Conservation (phyloP, 2,113 vertebrate genomes). For the Neomonachus schauinslandi region DNA sequence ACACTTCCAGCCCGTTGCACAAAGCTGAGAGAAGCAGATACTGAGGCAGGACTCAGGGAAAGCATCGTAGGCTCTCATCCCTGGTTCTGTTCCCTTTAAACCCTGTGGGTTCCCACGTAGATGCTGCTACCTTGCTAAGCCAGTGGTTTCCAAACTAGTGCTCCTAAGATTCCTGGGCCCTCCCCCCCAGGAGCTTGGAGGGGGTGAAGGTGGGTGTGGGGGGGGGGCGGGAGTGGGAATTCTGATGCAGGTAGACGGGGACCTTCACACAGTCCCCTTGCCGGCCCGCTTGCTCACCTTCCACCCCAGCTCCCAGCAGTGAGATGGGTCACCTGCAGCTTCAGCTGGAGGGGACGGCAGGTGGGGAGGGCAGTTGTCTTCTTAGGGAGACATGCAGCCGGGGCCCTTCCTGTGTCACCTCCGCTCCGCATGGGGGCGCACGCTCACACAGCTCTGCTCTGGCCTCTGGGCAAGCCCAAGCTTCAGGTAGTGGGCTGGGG, state of each 20-base stretch:
- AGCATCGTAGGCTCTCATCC: not conserved
- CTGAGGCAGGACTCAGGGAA: not conserved
- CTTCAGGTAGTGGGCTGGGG: not conserved
- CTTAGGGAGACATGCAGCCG: not conserved
- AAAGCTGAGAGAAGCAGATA: not conserved
- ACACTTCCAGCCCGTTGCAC: not conserved
- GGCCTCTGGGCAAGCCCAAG: accelerated
- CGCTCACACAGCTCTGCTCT: not conserved
- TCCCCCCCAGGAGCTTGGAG: not conserved
- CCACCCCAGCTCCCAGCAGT: not conserved
- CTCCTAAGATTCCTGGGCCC: not conserved
- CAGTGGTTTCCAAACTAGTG: too few relatives aligned
- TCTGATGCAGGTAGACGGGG: not conserved
- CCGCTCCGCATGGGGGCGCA: too few relatives aligned
- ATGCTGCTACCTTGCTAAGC: not conserved
- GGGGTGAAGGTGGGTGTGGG: not conserved
- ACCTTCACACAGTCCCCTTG: not conserved
- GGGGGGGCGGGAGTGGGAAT: not conserved
- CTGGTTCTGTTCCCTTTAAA: not conserved
- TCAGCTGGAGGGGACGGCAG: not conserved
- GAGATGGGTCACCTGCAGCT: not conserved
- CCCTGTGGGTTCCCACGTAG: not conserved
- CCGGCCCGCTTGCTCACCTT: not conserved
- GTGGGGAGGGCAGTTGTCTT: not conserved
- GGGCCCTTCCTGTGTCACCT: not conserved